These are phyloP conservation scores for Amblyopsis rosae DNA, from an alignment of 2,113 vertebrate species.

Conservation along the genomic window DNA sequence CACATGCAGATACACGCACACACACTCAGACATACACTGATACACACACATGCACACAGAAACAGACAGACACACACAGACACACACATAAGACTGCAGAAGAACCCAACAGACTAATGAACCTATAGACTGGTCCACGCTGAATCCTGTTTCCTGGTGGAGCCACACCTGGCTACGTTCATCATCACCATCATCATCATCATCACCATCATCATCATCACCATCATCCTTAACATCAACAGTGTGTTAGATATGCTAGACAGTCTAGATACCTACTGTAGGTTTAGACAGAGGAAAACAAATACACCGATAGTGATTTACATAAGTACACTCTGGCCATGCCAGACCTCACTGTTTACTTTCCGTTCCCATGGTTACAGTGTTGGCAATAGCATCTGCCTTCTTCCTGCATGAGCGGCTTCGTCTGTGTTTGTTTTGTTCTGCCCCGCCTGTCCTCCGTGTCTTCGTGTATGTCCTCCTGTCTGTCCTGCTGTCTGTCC, in stretches of 20 bases:
- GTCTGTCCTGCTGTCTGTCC: constrained; percentile 36
- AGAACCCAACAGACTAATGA: too few relatives aligned
- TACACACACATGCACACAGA: too few relatives aligned
- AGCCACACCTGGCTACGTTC: too few relatives aligned
- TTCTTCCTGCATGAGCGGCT: constrained; percentile 3
- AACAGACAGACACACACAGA: background rate
- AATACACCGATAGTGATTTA: constrained; percentile 51
- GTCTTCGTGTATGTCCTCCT: constrained; percentile 8
- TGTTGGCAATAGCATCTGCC: constrained; percentile 29
- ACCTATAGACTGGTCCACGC: too few relatives aligned
- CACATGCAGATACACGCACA: constrained; percentile 5
- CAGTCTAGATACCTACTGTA: too few relatives aligned
- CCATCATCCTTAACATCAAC: constrained; percentile 8
- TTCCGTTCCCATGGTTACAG: constrained; percentile 57
- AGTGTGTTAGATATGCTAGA: constrained; percentile 24
- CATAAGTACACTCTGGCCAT: constrained; percentile 31
- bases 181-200: background rate
- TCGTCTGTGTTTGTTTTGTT: constrained; percentile 3
- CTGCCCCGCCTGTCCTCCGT: background rate
- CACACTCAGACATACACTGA: background rate
- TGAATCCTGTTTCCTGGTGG: too few relatives aligned
- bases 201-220: constrained; percentile 7
- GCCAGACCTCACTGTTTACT: constrained; percentile 60
- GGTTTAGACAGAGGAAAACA: constrained; percentile 19
- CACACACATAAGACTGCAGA: too few relatives aligned